Percentiles rank a stretch among this genome's conserved stretches.
Evolutionary conservation across 2,888 invertebrate genomes (phyloP).

Genomic region (Scrobipalpa costella): DNA sequence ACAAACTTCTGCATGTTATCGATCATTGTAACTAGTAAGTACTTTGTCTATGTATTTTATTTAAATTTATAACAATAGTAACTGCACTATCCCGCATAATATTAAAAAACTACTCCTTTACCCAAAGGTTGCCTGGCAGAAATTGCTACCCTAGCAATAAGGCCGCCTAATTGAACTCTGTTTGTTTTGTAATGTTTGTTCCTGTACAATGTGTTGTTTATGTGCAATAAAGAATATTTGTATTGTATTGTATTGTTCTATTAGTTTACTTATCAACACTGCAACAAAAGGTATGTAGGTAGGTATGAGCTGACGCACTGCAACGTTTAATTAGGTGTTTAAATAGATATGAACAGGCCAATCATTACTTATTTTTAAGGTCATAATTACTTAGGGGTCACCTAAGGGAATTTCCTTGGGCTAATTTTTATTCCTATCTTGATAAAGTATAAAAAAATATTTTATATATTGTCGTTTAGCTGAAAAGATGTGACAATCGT

Average conservation of each 20-base stretch:
- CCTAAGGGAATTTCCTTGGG: background rate
- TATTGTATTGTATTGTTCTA: too few species aligned
- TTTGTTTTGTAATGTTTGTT: too few species aligned
- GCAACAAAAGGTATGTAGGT: background rate
- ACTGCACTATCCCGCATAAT: too few species aligned
- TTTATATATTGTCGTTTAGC: background rate
- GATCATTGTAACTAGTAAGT: background rate
- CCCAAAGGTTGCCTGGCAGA: too few species aligned
- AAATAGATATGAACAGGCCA: constrained; percentile 20
- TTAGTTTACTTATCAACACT: background rate
- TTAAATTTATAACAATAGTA: too few species aligned
- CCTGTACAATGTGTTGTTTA: too few species aligned
- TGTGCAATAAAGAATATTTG: too few species aligned
- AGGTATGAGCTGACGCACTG: constrained; percentile 35
- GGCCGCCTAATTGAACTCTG: too few species aligned
- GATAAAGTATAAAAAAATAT: background rate
- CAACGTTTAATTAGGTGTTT: constrained; percentile 38
- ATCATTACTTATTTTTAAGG: background rate
- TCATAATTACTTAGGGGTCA: background rate
- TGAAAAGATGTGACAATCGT: constrained; percentile 26
- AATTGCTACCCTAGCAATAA: too few species aligned
- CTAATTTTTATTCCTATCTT: constrained; percentile 4
- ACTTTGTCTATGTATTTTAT: too few species aligned
- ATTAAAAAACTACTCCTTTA: too few species aligned
- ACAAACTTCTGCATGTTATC: constrained; percentile 20